Evolutionary conservation across 2,888 invertebrate species (phyloP).

Genomic region (Epirrhoe tristata): DNA sequence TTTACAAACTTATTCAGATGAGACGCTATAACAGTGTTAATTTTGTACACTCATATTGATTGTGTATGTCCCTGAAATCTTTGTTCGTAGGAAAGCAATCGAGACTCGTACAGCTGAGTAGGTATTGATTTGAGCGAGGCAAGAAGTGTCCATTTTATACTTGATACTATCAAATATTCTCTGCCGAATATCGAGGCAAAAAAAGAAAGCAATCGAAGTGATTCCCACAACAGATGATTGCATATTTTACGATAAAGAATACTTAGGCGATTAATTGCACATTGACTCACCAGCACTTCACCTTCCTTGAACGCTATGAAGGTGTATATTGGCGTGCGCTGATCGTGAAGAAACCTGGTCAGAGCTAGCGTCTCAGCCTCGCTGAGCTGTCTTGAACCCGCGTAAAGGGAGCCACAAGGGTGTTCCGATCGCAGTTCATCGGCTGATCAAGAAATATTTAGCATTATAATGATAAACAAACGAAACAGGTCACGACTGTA

Average conservation of each 20-base stretch:
- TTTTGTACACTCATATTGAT: too few species aligned
- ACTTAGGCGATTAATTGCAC: background rate
- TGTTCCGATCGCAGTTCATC: conserved; percentile 73
- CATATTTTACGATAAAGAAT: background rate
- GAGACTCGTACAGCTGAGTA: too few species aligned
- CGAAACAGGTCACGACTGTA: too few species aligned
- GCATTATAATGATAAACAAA: too few species aligned
- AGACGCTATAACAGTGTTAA: too few species aligned
- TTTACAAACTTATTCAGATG: too few species aligned
- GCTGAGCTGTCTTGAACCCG: conserved; percentile 74
- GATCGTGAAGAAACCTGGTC: conserved; percentile 63
- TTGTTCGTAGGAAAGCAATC: too few species aligned
- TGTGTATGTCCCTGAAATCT: too few species aligned
- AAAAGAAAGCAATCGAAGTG: background rate
- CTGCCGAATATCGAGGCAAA: background rate
- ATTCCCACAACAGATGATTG: background rate
- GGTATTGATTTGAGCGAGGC: too few species aligned
- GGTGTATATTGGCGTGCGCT: conserved; percentile 56
- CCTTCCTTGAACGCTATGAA: conserved; percentile 80
- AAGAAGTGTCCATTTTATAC: too few species aligned
- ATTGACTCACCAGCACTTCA: conserved; percentile 66
- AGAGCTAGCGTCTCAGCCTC: conserved; percentile 73
- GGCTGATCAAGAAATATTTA: conserved; percentile 49
- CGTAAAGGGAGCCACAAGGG: conserved; percentile 71
- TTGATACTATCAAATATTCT: too few species aligned